These are phyloP conservation scores for Stylophora pistillata DNA, from an alignment of 64 coral and sea anemone species.

Conservation along the genomic window DNA sequence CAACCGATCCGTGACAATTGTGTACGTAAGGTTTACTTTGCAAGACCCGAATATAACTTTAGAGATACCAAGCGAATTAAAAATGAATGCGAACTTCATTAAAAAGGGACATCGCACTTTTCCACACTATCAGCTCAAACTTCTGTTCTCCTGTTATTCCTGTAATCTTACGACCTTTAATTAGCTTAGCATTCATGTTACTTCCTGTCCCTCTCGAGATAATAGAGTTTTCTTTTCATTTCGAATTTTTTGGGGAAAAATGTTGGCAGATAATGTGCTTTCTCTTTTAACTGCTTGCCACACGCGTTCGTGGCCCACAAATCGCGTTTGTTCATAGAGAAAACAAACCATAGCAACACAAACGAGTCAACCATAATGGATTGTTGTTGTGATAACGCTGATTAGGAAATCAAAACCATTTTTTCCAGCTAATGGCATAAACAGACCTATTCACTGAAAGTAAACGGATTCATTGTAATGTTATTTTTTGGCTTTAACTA, in stretches of 20 bases:
- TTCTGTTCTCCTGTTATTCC: slow-evolving; percentile 22
- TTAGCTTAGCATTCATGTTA: slow-evolving; percentile 49
- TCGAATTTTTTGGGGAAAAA: slow-evolving; percentile 1
- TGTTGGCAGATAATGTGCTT: background rate
- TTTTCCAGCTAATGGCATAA: slow-evolving; percentile 52
- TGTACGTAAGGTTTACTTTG: slow-evolving; percentile 19
- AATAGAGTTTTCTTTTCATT: slow-evolving; percentile 1
- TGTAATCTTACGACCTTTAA: slow-evolving; percentile 52
- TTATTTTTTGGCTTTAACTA: slow-evolving; percentile 35
- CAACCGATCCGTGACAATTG: slow-evolving; percentile 12
- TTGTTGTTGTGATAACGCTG: slow-evolving; percentile 47
- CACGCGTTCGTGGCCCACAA: background rate
- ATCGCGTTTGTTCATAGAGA: slow-evolving; percentile 41
- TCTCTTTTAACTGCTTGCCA: background rate
- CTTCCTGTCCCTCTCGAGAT: slow-evolving; percentile 46
- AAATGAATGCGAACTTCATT: background rate
- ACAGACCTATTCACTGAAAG: slow-evolving; percentile 34
- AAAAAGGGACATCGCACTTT: background rate
- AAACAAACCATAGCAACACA: slow-evolving; percentile 24
- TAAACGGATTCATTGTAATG: slow-evolving; percentile 23
- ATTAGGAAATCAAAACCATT: slow-evolving; percentile 49
- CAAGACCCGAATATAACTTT: background rate
- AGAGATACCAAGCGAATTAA: background rate
- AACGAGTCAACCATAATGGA: slow-evolving; percentile 19
- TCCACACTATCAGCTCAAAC: slow-evolving; percentile 39